Conservation (phyloP, 2,113 vertebrate genomes). For the Anthoscopus minutus region DNA sequence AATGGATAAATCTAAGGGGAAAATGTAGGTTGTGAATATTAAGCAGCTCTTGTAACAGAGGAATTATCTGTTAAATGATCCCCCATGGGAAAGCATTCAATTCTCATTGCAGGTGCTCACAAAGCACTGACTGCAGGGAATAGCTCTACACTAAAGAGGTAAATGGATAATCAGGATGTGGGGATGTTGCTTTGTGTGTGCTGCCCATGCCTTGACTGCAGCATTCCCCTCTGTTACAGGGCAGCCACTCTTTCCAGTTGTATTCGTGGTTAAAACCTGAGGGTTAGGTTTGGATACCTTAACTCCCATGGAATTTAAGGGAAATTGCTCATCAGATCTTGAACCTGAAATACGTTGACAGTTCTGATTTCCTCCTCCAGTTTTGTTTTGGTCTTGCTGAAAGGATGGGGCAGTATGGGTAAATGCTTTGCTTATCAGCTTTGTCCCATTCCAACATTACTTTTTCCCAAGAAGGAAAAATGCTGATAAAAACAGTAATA, state of each 20-base stretch:
- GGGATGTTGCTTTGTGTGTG: not conserved
- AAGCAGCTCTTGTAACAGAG: not conserved
- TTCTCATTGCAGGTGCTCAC: not conserved
- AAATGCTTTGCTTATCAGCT: not conserved
- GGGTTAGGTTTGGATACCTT: not conserved
- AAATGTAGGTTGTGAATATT: not conserved
- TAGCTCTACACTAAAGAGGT: not conserved
- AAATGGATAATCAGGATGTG: rapidly evolving
- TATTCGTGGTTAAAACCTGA: not conserved
- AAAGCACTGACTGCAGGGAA: not conserved
- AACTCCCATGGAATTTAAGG: not conserved
- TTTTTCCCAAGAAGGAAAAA: not conserved
- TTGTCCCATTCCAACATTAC: not conserved
- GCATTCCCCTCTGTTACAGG: not conserved
- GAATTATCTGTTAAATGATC: not conserved
- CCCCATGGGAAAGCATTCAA: not conserved
- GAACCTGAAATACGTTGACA: not conserved
- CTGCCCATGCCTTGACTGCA: not conserved
- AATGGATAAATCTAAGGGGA: not conserved
- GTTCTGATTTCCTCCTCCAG: not conserved
- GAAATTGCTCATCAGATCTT: not conserved
- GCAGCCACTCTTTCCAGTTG: not conserved
- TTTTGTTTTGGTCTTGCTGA: not conserved
- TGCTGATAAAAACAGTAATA: not conserved
- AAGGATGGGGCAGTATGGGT: not conserved